Conservation (phyloP, 2,888 invertebrate species). For the Cheilosia soror region DNA sequence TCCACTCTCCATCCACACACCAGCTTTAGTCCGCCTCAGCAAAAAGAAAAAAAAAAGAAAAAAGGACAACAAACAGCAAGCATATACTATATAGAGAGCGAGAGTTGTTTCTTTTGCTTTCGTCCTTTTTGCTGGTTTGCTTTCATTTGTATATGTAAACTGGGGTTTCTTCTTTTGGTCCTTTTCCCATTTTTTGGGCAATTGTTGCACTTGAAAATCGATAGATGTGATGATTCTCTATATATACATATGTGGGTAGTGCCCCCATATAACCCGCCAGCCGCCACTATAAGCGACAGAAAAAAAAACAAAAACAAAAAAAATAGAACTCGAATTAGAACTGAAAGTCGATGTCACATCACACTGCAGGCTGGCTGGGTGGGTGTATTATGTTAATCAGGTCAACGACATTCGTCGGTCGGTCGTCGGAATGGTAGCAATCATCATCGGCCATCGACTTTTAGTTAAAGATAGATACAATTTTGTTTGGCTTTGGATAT, state of each 20-base stretch:
- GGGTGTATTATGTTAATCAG: constrained; percentile 81
- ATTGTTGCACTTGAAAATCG: constrained; percentile 75
- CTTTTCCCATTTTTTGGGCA: constrained; percentile 64
- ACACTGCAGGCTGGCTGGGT: constrained; percentile 59
- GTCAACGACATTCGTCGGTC: constrained; percentile 79
- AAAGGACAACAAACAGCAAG: constrained; percentile 52
- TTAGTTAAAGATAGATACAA: constrained; percentile 54
- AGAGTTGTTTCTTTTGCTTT: constrained; percentile 70
- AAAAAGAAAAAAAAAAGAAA: neutral
- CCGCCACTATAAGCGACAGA: constrained; percentile 2
- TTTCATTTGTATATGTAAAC: constrained; percentile 68
- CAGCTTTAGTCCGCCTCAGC: constrained; percentile 8
- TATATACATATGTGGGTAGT: constrained; percentile 23
- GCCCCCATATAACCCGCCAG: neutral
- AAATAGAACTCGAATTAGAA: constrained; percentile 46
- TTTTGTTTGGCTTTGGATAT: constrained; percentile 37
- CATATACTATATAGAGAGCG: constrained; percentile 54
- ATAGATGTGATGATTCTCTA: constrained; percentile 55
- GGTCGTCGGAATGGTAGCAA: constrained; percentile 31
- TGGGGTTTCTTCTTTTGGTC: constrained; percentile 56
- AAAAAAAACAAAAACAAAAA: constrained; percentile 11
- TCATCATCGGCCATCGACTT: constrained; percentile 58
- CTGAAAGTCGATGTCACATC: constrained; percentile 42
- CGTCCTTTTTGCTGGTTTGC: constrained; percentile 72
- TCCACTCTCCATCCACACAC: constrained; percentile 57